These are phyloP conservation scores for Cephalopholis sonnerati DNA, from an alignment of 2,113 vertebrate genomes.

Conservation along the genomic window DNA sequence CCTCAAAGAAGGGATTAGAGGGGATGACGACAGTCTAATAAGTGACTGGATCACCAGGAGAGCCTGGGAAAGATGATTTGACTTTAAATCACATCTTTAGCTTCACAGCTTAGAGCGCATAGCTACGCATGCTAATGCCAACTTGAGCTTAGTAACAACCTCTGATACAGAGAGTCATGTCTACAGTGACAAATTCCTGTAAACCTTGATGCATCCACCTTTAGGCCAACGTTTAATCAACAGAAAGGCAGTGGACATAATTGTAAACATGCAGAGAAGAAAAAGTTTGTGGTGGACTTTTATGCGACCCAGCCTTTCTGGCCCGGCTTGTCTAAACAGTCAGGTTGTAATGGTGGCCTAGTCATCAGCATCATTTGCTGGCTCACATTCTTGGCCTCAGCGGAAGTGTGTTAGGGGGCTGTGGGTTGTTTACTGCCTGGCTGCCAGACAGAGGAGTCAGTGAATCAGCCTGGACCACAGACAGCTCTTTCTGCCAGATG, in stretches of 20 bases:
- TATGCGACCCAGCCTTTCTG: slow-evolving; percentile 5
- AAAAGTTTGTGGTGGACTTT: slow-evolving; percentile 15
- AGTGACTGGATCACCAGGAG: slow-evolving; percentile 29
- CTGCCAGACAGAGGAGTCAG: slow-evolving; percentile 59
- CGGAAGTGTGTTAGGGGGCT: slow-evolving; percentile 36
- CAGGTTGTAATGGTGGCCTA: background rate
- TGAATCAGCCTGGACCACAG: slow-evolving; percentile 57
- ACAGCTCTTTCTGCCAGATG: slow-evolving; percentile 52
- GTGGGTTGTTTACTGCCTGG: slow-evolving; percentile 62
- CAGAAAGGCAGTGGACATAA: background rate
- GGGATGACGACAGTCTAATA: slow-evolving; percentile 48
- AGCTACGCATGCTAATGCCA: background rate
- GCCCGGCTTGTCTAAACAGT: slow-evolving; percentile 26
- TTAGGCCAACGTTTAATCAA: background rate
- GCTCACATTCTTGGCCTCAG: slow-evolving; percentile 52
- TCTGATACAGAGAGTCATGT: background rate
- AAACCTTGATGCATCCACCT: background rate
- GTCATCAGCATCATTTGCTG: slow-evolving; percentile 40
- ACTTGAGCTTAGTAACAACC: background rate
- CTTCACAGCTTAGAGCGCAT: slow-evolving; percentile 4
- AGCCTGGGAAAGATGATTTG: slow-evolving; percentile 52
- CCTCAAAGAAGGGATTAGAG: slow-evolving; percentile 71
- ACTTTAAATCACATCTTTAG: slow-evolving; percentile 4
- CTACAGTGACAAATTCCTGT: background rate
- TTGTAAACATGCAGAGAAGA: slow-evolving; percentile 4